Evolutionary conservation across 2,888 invertebrate genomes (phyloP).

Genomic region (Brenthis daphne): DNA sequence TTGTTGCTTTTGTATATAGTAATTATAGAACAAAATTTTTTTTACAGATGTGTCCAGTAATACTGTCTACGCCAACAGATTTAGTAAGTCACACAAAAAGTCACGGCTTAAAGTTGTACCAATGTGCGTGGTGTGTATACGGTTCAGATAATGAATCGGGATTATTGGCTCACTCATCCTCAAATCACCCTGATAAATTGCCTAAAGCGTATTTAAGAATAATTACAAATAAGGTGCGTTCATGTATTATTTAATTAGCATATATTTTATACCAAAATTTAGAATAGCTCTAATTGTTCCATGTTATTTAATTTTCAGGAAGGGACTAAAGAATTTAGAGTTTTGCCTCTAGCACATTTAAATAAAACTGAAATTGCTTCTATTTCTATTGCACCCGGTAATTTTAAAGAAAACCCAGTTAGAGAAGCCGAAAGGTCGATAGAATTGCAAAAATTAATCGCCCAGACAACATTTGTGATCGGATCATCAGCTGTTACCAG

Average conservation of each 20-base stretch:
- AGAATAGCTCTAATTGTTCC: neutral
- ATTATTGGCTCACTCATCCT: slow-evolving; percentile 62
- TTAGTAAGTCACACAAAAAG: slow-evolving; percentile 60
- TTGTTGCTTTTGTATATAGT: neutral
- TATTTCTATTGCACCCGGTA: slow-evolving; percentile 48
- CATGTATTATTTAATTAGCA: neutral
- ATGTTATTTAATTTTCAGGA: slow-evolving; percentile 55
- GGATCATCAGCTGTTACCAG: slow-evolving; percentile 38
- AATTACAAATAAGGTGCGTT: slow-evolving; percentile 58
- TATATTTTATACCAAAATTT: neutral
- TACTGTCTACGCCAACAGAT: slow-evolving; percentile 49
- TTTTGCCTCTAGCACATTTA: slow-evolving; percentile 65
- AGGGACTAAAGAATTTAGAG: slow-evolving; percentile 54
- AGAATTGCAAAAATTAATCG: slow-evolving; percentile 69
- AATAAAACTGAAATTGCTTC: slow-evolving; percentile 54
- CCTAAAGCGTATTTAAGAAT: slow-evolving; percentile 70
- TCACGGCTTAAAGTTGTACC: slow-evolving; percentile 71
- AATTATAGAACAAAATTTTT: neutral
- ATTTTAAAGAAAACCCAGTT: slow-evolving; percentile 55
- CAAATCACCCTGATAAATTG: slow-evolving; percentile 67
- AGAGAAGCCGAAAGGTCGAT: slow-evolving; percentile 70
- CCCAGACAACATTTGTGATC: slow-evolving; percentile 50
- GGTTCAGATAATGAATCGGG: slow-evolving; percentile 64
- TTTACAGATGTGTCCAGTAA: slow-evolving; percentile 56
- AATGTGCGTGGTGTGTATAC: slow-evolving; percentile 70